phyloP scores from a whole-genome alignment of 2,888 invertebrate genomes.

The Trachelus tabidus region DNA sequence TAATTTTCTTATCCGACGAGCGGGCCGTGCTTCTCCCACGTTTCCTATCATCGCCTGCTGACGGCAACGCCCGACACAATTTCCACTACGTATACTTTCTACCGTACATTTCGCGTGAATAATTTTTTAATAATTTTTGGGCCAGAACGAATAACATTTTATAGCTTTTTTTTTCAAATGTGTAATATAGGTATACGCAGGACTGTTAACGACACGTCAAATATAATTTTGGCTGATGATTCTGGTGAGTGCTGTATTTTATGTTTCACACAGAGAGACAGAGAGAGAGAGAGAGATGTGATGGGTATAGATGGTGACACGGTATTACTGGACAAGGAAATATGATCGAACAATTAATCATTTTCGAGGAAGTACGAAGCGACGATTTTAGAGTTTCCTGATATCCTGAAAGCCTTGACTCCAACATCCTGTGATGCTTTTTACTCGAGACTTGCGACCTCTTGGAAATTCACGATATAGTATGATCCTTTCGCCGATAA shows the following conservation, averaged over 20 bases:
- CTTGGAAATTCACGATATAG: neutral
- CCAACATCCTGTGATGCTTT: constrained; percentile 27
- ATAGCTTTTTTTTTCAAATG: constrained; percentile 15
- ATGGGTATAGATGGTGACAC: constrained; percentile 1
- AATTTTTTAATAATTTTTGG: neutral
- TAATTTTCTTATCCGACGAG: neutral
- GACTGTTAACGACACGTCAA: constrained; percentile 21
- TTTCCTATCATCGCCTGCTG: neutral
- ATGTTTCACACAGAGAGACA: constrained; percentile 1
- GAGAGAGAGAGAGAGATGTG: neutral
- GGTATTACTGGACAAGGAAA: constrained; percentile 11
- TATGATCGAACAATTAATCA: constrained; percentile 41
- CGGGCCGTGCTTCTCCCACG: neutral
- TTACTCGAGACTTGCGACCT: neutral
- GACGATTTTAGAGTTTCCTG: constrained; percentile 46
- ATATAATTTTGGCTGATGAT: constrained; percentile 2
- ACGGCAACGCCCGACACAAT: neutral
- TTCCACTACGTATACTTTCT: neutral
- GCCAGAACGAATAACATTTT: neutral
- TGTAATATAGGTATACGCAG: constrained; percentile 27
- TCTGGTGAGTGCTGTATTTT: neutral
- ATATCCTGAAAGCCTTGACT: constrained; percentile 50
- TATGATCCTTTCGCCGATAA: neutral
- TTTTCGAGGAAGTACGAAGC: constrained; percentile 41
- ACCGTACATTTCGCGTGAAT: neutral